Conservation (phyloP, 2,113 vertebrate genomes). For the Mustelus asterias region DNA sequence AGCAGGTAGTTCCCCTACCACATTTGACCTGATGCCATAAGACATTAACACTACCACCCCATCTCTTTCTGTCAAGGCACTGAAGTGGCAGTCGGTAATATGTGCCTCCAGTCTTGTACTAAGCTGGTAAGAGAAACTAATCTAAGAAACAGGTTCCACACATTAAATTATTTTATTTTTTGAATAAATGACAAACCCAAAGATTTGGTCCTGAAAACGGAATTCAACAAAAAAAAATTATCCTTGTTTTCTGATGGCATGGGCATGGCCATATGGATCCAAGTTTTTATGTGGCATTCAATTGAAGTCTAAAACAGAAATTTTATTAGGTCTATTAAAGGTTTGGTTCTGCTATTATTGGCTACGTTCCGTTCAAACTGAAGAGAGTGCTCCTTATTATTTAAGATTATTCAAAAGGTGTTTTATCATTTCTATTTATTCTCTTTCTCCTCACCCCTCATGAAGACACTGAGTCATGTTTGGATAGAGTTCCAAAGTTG, state of each 20-base stretch:
- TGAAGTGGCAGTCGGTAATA: neutral
- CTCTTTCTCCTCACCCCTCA: neutral
- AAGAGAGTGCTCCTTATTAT: constrained; percentile 6
- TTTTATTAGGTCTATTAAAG: constrained; percentile 6
- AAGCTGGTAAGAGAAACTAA: neutral
- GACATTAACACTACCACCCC: no score
- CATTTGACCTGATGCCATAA: neutral
- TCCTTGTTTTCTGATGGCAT: constrained; percentile 26
- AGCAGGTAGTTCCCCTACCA: neutral
- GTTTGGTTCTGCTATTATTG: constrained; percentile 14
- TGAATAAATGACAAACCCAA: neutral
- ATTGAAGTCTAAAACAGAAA: neutral
- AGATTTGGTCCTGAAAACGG: neutral
- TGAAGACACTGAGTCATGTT: constrained; percentile 21
- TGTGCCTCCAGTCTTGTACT: neutral
- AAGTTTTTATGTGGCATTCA: constrained; percentile 20
- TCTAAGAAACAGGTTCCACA: neutral
- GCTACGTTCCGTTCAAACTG: neutral
- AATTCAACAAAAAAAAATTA: neutral
- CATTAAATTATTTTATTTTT: neutral
- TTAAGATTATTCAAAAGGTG: neutral
- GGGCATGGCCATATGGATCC: neutral
- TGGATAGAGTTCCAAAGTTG: neutral
- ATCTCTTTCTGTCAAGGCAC: neutral
- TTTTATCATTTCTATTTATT: neutral